Percentiles rank a stretch among this genome's conserved stretches.
These are phyloP conservation scores for Zosterops hypoxanthus DNA, from an alignment of 2,113 vertebrate genomes.

Conservation along the genomic window DNA sequence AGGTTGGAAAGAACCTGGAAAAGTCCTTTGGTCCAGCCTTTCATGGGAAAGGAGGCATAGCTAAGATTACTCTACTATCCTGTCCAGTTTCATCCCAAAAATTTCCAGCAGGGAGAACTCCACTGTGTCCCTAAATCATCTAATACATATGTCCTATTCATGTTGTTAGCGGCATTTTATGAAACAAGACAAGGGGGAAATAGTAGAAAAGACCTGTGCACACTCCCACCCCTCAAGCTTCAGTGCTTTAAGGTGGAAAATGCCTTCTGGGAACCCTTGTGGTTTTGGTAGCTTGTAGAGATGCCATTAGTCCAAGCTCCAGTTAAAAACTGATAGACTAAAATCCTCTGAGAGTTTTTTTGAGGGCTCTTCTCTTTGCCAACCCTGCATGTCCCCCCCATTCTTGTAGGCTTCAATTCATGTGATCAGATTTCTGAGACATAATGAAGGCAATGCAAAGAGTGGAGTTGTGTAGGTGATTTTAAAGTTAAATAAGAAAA, in stretches of 20 bases:
- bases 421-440: not conserved
- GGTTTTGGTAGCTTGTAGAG: not conserved
- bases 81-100: not conserved
- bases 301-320: not conserved
- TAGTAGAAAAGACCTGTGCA: not conserved
- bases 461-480: not conserved
- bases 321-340: not conserved
- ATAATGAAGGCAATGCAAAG: not conserved
- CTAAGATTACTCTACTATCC: not conserved
- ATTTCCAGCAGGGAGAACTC: not conserved
- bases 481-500: not conserved
- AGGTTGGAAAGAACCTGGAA: not conserved
- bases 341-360: not conserved
- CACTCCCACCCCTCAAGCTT: fast-evolving
- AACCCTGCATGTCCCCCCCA: fast-evolving
- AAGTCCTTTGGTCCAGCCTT: not conserved
- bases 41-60: not conserved
- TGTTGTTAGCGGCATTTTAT: not conserved
- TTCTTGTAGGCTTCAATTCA: not conserved
- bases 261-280: not conserved
- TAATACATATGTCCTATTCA: not conserved
- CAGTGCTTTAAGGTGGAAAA: not conserved
- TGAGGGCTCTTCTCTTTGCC: not conserved
- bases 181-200: not conserved
- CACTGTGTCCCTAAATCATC: not conserved